Evolutionary conservation across 2,888 invertebrate species (phyloP).

Genomic region (Brachypterus glaber): DNA sequence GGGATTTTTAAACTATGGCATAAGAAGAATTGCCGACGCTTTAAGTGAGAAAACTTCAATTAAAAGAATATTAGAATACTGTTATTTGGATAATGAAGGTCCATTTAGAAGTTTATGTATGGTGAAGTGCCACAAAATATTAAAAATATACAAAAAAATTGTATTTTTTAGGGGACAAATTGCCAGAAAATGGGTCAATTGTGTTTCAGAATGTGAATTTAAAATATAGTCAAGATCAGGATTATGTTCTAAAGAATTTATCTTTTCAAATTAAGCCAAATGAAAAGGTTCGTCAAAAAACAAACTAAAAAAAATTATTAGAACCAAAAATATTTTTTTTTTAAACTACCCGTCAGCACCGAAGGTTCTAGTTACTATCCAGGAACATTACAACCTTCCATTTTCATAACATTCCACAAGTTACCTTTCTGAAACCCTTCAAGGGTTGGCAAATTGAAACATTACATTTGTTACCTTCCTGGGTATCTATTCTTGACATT

Average conservation of each 20-base stretch:
- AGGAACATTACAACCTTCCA: no score
- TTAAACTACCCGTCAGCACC: not conserved
- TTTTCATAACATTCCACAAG: no score
- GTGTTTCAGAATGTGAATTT: not conserved
- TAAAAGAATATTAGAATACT: not conserved
- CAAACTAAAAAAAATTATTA: no score
- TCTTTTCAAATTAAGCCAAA: not conserved
- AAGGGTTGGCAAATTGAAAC: no score
- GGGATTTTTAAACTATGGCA: not conserved
- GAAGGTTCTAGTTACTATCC: no score
- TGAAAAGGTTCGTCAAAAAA: not conserved
- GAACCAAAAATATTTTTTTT: not conserved
- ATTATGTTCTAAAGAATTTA: not conserved
- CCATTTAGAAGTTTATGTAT: no score
- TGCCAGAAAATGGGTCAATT: not conserved
- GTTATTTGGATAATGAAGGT: not conserved
- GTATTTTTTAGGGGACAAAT: not conserved
- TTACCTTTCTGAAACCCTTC: no score
- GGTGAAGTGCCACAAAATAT: no score
- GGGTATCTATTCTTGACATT: no score
- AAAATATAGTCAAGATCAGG: not conserved
- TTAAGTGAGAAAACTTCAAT: not conserved
- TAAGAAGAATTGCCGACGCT: not conserved
- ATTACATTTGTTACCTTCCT: no score
- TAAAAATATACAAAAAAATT: no score